These are phyloP conservation scores for Chironomus tentans DNA, from an alignment of 2,888 invertebrate genomes.

Conservation along the genomic window DNA sequence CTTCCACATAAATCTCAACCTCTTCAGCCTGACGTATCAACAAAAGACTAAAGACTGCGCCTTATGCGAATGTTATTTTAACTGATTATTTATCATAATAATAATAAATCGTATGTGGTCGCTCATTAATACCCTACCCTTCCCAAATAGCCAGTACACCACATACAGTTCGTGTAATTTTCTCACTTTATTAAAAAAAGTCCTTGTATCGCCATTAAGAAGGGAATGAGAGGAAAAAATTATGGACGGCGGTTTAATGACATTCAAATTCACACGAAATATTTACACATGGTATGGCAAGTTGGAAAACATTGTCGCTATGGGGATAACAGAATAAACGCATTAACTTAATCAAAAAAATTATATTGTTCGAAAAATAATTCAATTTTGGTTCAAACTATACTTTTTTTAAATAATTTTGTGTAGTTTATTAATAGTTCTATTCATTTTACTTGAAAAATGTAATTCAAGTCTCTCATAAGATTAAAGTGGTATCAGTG, in stretches of 20 bases:
- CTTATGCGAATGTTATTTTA: not conserved
- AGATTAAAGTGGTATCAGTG: no score
- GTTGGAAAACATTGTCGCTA: no score
- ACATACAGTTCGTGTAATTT: not conserved
- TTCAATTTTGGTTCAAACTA: no score
- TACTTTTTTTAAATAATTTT: no score
- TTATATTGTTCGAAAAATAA: no score
- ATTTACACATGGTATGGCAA: not conserved
- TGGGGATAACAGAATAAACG: no score
- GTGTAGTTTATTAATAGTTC: no score
- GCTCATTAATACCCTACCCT: not conserved
- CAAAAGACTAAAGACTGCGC: not conserved
- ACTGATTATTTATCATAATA: not conserved
- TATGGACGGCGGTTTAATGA: not conserved
- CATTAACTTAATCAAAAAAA: no score
- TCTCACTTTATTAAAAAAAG: not conserved
- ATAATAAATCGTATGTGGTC: not conserved
- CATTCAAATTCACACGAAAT: slow-evolving; percentile 14
- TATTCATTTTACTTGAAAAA: no score
- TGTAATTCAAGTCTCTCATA: no score
- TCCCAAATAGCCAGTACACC: no score
- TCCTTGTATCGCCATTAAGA: not conserved
- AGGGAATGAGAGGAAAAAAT: not conserved
- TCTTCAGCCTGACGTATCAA: not conserved
- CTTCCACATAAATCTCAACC: not conserved